Base-by-base conservation (phyloP, 1,140 invertebrate species). In the Heliconius congener region DNA sequence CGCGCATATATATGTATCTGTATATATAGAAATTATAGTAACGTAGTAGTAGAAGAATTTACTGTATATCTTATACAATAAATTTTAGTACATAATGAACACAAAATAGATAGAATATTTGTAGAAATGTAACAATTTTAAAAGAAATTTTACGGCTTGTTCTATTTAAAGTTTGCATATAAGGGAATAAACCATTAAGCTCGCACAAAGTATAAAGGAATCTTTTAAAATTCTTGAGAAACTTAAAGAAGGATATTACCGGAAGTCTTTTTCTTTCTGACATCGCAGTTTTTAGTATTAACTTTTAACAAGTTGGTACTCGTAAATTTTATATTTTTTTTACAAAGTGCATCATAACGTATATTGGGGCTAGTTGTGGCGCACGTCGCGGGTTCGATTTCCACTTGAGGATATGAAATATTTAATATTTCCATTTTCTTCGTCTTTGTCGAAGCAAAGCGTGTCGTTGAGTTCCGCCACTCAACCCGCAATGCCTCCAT, bases 161-260 rank as follows among this genome's bases (percentile, higher is more conserved):
- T 16, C 60, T 66, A 66, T 30, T 66, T 66, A 66, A 60, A 66
- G 60, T 30, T 66, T 30, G 27, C 60, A 66, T 27, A 66, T 27
- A 27, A 66, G 23, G 23, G 27, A 27, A 66, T 66, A 66, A 66
- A 16, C 27, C 60, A 66, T 66, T 66, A 30, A 66, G 13, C 27
- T 66, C 9, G 11, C 27, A 18, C 9, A 60, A 60, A 27, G 60
- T 66, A 66, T 30, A 11, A 30, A 30, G 42, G 3, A 66, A 66
- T 4, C 60, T 66, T 66, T 66, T 66, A 66, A 66, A 66, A 66
- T 27, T 30, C 60, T 66, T 30, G 11, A 66, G 11, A 66, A 11
- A 66, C 23, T 66, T 66, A 27, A 60, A 66, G 60, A 66, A 73
- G 42, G 42, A 73, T 73, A 13, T 73, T 50, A 50, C 13, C 16